Evolutionary conservation across 2,888 invertebrate genomes (phyloP), one percentile per base, ranked within the genome.

Genomic region (Imbricaverruca yamaguchii): DNA sequence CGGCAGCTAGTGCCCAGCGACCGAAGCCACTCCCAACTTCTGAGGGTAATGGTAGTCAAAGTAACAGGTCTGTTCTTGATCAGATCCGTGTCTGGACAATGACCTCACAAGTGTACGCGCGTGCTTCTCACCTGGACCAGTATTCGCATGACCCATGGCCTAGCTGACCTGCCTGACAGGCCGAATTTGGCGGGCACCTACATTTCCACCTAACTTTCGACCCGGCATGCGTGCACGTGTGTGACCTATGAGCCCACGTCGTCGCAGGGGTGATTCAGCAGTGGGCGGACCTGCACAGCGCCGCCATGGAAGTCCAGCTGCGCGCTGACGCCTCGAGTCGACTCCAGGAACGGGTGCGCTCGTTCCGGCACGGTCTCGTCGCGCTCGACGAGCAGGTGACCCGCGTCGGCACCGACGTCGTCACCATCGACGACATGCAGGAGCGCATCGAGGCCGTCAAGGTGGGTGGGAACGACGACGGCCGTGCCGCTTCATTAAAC

Each of bases 381-480:
- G 10, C 21, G 18, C 74, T 74, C 53, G 74, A 74, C 55, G 74
- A 74, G 55, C 53, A 11, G 55, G 15, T 53, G 21, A 21, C 53
- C 53, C 53, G 74, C 21, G 53, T 21, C 53, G 74, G 74, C 53
- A 18, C 23, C 18, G 55, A 74, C 21, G 55, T 74, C 74, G 53
- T 55, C 74, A 74, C 53, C 74, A 11, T 74, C 74, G 74, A 53
- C 21, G 74, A 74, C 21, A 13, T 74, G 53, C 53, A 74, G 74
- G 55, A 15, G 10, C 53, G 74, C 18, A 55, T 55, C 74, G 15
- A 23, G 18, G 53, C 53, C 21, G 74, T 74, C 8, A 18, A 53
- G 74, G 74, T 74, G 74, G 21, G 74, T 12, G 9, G 6, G 39
- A 39, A 39, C 39, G 39, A 39, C 39, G 39, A 39, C 39, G 39